Conservation (phyloP, 1,140 invertebrate species). For the Cherax quadricarinatus region DNA sequence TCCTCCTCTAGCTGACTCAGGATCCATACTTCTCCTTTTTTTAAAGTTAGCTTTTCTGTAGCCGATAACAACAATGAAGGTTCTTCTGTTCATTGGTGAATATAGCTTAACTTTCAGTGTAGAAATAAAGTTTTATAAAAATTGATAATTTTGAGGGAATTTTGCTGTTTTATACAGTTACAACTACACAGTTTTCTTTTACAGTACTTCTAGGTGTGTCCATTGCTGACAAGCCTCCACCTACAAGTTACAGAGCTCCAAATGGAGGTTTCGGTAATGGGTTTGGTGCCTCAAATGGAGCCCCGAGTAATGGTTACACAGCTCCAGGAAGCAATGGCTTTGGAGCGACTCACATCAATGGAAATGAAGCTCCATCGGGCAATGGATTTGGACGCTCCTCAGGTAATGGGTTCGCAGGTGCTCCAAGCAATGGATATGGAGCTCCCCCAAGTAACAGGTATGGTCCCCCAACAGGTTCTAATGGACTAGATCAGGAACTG, state of each 20-base stretch:
- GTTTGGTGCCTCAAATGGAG: not conserved
- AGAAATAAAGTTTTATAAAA: not conserved
- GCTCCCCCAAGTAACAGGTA: slow-evolving; percentile 65
- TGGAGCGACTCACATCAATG: no score
- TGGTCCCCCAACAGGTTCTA: not conserved
- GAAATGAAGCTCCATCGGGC: not conserved
- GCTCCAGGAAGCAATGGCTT: not conserved
- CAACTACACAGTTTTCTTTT: not conserved
- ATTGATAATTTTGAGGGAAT: not conserved
- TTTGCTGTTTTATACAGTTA: not conserved
- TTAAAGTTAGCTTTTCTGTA: not conserved
- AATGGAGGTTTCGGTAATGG: not conserved
- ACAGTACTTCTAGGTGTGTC: slow-evolving; percentile 1
- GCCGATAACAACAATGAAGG: not conserved
- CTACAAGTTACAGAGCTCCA: not conserved
- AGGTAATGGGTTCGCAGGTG: not conserved
- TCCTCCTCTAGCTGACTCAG: not conserved
- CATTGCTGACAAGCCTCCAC: slow-evolving; percentile 15
- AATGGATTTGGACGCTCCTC: not conserved
- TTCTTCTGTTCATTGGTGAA: not conserved
- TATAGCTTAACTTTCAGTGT: not conserved
- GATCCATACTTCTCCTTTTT: not conserved
- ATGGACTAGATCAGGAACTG: not conserved
- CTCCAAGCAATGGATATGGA: not conserved
- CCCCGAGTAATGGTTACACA: not conserved